Conservation (phyloP, 2,888 invertebrate genomes). For the Saturnia pavonia region DNA sequence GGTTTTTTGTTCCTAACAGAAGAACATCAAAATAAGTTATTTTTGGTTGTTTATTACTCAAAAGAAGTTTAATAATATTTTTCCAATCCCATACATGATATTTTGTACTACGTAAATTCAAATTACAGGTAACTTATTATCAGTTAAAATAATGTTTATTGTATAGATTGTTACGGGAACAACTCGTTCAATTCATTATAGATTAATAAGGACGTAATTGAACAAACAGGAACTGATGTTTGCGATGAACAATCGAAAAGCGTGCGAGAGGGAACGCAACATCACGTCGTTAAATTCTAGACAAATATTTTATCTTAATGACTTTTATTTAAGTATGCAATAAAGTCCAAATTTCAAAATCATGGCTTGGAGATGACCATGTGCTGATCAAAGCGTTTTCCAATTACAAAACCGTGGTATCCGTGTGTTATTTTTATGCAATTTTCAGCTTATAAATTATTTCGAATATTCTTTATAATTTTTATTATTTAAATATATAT, state of each 20-base stretch:
- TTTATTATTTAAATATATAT: neutral
- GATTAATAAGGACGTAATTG: neutral
- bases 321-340: neutral
- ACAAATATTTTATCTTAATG: neutral
- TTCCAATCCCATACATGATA: too few relatives aligned
- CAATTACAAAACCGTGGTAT: neutral
- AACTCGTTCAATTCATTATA: neutral
- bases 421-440: neutral
- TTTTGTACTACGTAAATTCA: too few relatives aligned
- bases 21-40: too few relatives aligned
- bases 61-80: too few relatives aligned
- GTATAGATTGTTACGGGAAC: neutral
- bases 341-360: neutral
- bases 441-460: neutral
- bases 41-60: too few relatives aligned
- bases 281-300: neutral
- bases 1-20: too few relatives aligned
- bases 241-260: neutral
- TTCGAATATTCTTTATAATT: neutral
- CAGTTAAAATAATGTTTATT: too few relatives aligned
- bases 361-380: neutral
- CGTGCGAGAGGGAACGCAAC: neutral
- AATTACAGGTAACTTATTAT: too few relatives aligned
- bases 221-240: constrained; percentile 9
- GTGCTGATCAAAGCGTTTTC: neutral